Evolutionary conservation across 2,888 invertebrate species (phyloP).

Genomic region (Tetragonula carbonaria): DNA sequence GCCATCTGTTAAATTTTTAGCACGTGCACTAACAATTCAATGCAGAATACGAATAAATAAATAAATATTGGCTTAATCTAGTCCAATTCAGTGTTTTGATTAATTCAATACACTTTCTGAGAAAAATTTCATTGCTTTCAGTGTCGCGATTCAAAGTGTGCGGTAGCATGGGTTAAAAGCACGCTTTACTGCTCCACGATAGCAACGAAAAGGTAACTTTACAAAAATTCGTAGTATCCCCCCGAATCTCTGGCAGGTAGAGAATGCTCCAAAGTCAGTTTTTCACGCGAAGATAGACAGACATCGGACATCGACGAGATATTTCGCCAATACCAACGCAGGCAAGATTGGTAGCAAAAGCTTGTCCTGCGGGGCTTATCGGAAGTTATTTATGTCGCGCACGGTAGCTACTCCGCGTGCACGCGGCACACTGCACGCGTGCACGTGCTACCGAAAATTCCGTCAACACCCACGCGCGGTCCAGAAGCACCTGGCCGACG

Average conservation of each 20-base stretch:
- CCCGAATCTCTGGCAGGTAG: not conserved
- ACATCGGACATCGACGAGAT: conserved; percentile 17
- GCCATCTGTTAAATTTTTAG: too few relatives aligned
- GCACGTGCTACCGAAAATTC: conserved; percentile 65
- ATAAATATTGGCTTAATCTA: too few relatives aligned
- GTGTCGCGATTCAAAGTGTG: too few relatives aligned
- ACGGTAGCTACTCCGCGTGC: conserved; percentile 64
- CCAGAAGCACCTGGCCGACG: conserved; percentile 48
- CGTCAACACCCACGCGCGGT: conserved; percentile 49
- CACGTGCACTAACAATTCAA: too few relatives aligned
- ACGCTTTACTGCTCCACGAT: too few relatives aligned
- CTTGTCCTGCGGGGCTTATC: conserved; percentile 72
- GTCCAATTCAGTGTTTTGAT: too few relatives aligned
- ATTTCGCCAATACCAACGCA: conserved; percentile 60
- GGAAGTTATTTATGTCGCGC: conserved; percentile 75
- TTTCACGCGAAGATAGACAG: conserved; percentile 3
- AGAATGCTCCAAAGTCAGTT: not conserved
- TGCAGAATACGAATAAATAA: too few relatives aligned
- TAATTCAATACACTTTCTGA: too few relatives aligned
- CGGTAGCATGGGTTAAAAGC: too few relatives aligned
- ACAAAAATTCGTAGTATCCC: not conserved
- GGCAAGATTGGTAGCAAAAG: conserved; percentile 70
- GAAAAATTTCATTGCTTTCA: too few relatives aligned
- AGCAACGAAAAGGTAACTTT: not conserved
- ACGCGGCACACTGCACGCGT: conserved; percentile 50